phyloP scores from a whole-genome alignment of 2,797 vertebrate species.

The Cirrhinus mrigala region DNA sequence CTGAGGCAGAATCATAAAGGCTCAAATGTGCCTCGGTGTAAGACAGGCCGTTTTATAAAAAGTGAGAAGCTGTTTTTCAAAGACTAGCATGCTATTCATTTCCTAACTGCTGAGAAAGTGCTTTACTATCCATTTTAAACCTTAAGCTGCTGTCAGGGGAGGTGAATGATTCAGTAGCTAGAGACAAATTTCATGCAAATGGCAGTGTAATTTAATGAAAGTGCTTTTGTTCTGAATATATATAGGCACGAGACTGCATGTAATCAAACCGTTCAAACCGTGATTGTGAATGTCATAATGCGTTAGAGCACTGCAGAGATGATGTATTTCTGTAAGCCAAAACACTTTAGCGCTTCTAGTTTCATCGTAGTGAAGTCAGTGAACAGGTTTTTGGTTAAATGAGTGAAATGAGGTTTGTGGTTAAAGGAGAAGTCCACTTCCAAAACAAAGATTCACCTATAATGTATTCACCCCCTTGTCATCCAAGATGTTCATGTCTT shows the following conservation, averaged over 20 bases:
- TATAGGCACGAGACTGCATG: not conserved
- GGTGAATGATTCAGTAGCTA: not conserved
- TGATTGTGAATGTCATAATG: not conserved
- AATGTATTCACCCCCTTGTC: too few species aligned
- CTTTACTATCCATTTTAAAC: not conserved
- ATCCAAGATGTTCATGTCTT: too few species aligned
- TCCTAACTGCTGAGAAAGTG: conserved; percentile 5
- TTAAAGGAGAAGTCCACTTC: too few species aligned
- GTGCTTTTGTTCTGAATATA: not conserved
- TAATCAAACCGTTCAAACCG: not conserved
- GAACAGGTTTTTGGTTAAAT: not conserved
- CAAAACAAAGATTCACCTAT: too few species aligned
- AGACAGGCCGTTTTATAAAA: not conserved
- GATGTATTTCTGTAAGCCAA: conserved; percentile 1
- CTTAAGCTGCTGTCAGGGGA: not conserved
- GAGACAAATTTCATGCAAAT: not conserved
- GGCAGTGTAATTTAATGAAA: not conserved
- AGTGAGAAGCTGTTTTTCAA: not conserved
- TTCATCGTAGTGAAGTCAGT: not conserved
- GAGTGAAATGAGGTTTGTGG: not conserved
- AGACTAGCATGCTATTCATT: conserved; percentile 4
- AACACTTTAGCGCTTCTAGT: not conserved
- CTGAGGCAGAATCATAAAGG: conserved; percentile 37
- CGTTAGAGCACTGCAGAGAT: not conserved
- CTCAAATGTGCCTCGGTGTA: conserved; percentile 34